A percentile compares a stretch with the other conserved stretches of the same genome.
Conservation (phyloP, 2,797 vertebrate genomes). For the Trachops cirrhosus region DNA sequence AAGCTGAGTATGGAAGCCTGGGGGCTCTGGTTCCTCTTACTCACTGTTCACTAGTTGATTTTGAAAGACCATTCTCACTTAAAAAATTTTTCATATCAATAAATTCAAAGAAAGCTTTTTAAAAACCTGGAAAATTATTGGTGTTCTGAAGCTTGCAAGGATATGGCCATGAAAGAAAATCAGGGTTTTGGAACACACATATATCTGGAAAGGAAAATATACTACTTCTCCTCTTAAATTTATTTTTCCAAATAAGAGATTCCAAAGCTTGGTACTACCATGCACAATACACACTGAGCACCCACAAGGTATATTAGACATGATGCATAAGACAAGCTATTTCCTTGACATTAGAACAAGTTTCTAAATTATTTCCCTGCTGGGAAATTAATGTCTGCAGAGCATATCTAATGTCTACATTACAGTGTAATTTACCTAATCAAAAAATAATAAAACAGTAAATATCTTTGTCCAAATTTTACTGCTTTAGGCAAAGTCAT, state of each 20-base stretch:
- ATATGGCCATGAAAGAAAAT: neutral
- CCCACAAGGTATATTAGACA: neutral
- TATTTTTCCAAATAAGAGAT: neutral
- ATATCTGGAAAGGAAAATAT: neutral
- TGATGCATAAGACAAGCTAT: neutral
- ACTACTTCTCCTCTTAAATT: neutral
- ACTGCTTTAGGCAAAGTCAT: neutral
- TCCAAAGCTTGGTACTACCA: neutral
- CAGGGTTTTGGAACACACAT: neutral
- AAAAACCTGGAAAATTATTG: neutral
- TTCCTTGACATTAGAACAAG: neutral
- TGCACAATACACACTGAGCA: neutral
- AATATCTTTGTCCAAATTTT: slow-evolving; percentile 11
- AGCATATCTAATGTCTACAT: neutral
- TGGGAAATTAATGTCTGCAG: neutral
- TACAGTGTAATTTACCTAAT: neutral
- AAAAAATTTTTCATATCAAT: neutral
- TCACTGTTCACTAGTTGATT: neutral
- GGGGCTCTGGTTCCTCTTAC: neutral
- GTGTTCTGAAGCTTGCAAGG: neutral
- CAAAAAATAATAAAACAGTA: neutral
- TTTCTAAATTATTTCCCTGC: neutral
- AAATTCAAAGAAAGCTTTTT: neutral
- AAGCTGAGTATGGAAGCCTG: neutral
- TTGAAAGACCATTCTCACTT: neutral